phyloP scores from a whole-genome alignment of 2,888 invertebrate species.

The Pandemis heparana region DNA sequence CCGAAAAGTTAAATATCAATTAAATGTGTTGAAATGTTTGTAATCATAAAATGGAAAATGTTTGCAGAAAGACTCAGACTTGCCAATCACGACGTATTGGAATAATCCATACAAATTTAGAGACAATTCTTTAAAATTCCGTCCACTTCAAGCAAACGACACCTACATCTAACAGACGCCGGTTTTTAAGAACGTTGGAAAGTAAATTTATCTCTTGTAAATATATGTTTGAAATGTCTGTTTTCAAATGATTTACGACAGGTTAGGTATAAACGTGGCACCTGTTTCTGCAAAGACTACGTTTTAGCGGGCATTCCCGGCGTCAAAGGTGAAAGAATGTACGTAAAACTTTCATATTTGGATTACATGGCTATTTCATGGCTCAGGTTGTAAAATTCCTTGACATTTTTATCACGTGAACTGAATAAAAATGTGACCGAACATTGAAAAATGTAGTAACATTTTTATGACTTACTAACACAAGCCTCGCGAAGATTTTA shows the following conservation, averaged over 20 bases:
- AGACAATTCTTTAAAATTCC: too few relatives aligned
- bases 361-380: background rate
- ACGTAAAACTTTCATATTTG: slow-evolving; percentile 7
- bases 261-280: background rate
- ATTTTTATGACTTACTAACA: background rate
- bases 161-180: too few relatives aligned
- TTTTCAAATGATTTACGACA: background rate
- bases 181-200: background rate
- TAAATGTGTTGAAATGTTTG: too few relatives aligned
- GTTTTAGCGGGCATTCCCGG: background rate
- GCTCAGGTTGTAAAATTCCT: background rate
- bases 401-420: background rate
- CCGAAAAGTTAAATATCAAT: too few relatives aligned
- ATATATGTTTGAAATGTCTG: background rate
- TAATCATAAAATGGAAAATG: too few relatives aligned
- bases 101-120: too few relatives aligned
- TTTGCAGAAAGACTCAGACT: too few relatives aligned
- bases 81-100: too few relatives aligned
- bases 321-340: background rate
- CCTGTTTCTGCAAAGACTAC: background rate
- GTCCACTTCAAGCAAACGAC: too few relatives aligned
- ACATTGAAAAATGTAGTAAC: slow-evolving; percentile 1
- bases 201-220: background rate
- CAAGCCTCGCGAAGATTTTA: background rate
- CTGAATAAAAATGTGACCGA: background rate